phyloP scores from a whole-genome alignment of 2,888 invertebrate species.

The Heliconius ismenius region DNA sequence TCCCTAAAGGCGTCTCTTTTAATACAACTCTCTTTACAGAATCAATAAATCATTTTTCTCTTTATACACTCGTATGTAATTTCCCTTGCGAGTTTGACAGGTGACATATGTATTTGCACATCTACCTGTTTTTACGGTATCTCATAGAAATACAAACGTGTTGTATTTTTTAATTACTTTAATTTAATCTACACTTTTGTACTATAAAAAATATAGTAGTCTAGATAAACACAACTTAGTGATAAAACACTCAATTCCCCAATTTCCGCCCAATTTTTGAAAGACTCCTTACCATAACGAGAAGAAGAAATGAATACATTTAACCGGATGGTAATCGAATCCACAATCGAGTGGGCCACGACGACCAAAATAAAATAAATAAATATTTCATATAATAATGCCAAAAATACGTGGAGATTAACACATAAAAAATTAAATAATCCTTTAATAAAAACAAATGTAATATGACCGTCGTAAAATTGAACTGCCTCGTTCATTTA shows the following conservation, averaged over 20 bases:
- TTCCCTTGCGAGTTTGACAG: constrained; percentile 9
- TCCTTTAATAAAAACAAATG: not conserved
- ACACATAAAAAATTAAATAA: not conserved
- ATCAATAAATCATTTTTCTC: constrained; percentile 9
- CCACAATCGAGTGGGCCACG: not conserved
- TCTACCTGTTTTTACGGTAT: not conserved
- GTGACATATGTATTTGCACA: not conserved
- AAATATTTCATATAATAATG: not conserved
- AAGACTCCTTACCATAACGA: too few species aligned
- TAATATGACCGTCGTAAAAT: not conserved
- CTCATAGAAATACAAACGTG: not conserved
- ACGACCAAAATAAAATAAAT: not conserved
- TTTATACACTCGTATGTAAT: constrained; percentile 3
- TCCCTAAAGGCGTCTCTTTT: not conserved
- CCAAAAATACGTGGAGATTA: not conserved
- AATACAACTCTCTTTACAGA: not conserved
- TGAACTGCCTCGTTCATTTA: constrained; percentile 1
- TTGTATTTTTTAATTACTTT: not conserved
- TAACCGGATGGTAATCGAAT: not conserved
- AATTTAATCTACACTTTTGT: too few species aligned
- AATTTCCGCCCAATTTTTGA: too few species aligned
- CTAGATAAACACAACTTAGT: too few species aligned
- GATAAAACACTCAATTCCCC: too few species aligned
- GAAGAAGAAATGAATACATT: not conserved
- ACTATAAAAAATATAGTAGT: too few species aligned